phyloP scores from a whole-genome alignment of 2,888 invertebrate species.

The Metellina segmentata region DNA sequence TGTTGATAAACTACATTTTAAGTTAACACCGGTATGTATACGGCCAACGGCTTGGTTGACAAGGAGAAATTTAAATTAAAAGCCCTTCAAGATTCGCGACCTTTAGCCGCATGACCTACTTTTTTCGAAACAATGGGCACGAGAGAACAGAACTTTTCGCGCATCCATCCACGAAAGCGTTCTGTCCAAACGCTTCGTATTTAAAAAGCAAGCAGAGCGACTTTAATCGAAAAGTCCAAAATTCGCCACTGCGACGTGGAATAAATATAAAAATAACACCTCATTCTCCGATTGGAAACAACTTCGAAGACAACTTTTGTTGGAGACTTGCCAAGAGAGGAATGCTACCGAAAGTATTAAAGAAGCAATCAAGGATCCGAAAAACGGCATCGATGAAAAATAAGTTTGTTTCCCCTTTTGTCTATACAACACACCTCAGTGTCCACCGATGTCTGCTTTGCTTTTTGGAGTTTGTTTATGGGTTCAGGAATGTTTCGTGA shows the following conservation, averaged over 20 bases:
- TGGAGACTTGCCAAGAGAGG: neutral
- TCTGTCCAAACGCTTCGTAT: neutral
- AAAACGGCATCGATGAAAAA: neutral
- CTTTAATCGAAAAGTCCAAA: constrained; percentile 1
- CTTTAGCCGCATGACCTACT: neutral
- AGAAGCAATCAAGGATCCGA: neutral
- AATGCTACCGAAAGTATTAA: neutral
- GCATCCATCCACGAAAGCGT: neutral
- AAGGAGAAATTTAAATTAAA: neutral
- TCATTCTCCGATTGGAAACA: neutral
- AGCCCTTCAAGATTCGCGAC: neutral
- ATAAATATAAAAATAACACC: neutral
- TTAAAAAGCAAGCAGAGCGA: neutral
- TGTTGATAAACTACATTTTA: too few relatives aligned
- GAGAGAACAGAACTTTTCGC: too few relatives aligned
- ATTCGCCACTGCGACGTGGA: neutral
- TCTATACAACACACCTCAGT: too few relatives aligned
- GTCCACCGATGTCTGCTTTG: too few relatives aligned
- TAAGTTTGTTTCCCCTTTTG: neutral
- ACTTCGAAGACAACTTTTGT: neutral
- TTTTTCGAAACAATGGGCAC: neutral
- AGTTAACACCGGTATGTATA: too few relatives aligned
- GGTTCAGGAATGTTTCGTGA: too few relatives aligned
- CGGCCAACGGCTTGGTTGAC: too few relatives aligned
- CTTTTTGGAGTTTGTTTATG: too few relatives aligned